phyloP scores from a whole-genome alignment of 2,888 invertebrate genomes.

The Polyommatus iphigenia region DNA sequence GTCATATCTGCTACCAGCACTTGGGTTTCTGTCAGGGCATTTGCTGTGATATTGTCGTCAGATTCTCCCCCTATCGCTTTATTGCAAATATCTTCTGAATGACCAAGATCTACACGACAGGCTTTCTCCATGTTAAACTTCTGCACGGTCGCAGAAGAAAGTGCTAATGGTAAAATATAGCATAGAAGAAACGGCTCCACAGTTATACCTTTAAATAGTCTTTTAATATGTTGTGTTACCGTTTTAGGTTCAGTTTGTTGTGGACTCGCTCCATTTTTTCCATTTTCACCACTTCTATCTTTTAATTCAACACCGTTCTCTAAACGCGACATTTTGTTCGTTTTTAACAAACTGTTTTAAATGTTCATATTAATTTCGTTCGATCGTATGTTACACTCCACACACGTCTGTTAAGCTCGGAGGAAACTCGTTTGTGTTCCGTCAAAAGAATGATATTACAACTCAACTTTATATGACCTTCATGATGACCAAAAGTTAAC shows the following conservation, averaged over 20 bases:
- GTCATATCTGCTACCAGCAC: constrained; percentile 74
- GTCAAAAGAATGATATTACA: constrained; percentile 36
- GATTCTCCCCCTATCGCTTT: constrained; percentile 57
- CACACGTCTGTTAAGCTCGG: constrained; percentile 40
- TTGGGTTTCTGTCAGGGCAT: constrained; percentile 64
- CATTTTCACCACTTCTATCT: constrained; percentile 33
- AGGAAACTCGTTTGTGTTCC: constrained; percentile 47
- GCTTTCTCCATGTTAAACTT: constrained; percentile 80
- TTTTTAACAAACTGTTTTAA: constrained; percentile 19
- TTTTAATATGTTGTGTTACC: constrained; percentile 44
- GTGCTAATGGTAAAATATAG: constrained; percentile 81
- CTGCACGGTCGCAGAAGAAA: constrained; percentile 79
- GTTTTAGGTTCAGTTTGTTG: constrained; percentile 38
- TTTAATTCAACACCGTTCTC: constrained; percentile 39
- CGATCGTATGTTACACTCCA: constrained; percentile 38
- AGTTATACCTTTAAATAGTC: constrained; percentile 67
- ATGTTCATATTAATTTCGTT: constrained; percentile 50
- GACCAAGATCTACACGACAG: constrained; percentile 74
- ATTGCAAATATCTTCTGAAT: constrained; percentile 72
- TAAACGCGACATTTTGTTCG: constrained; percentile 38
- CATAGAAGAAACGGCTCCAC: constrained; percentile 84
- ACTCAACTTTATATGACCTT: constrained; percentile 41
- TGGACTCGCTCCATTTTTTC: constrained; percentile 29
- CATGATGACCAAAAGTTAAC: constrained; percentile 38
- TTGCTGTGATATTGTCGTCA: constrained; percentile 53